Conservation (phyloP, 2,113 vertebrate genomes). For the Mobula hypostoma region DNA sequence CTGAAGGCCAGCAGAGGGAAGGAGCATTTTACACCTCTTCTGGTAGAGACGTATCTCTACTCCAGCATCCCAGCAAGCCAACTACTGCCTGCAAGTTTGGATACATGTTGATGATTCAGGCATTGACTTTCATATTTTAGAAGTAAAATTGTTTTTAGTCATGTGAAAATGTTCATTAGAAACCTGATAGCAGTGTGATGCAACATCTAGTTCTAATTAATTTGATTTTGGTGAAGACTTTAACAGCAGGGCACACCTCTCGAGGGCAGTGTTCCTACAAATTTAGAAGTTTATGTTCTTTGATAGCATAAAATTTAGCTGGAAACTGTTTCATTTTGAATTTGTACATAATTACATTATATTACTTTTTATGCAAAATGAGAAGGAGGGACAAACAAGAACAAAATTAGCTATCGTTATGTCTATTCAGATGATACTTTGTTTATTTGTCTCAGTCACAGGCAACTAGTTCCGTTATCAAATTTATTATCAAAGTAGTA, state of each 20-base stretch:
- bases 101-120: not conserved
- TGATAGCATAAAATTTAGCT: not conserved
- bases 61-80: not conserved
- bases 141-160: not conserved
- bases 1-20: too few relatives aligned
- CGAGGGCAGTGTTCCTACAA: not conserved
- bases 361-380: not conserved
- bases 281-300: not conserved
- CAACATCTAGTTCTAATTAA: not conserved
- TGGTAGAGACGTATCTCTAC: too few relatives aligned
- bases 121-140: not conserved
- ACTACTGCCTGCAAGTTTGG: not conserved
- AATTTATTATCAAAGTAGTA: not conserved
- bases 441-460: not conserved
- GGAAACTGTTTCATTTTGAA: not conserved
- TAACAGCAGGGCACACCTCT: not conserved
- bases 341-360: not conserved
- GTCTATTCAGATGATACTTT: too few relatives aligned
- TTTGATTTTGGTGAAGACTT: not conserved
- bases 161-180: not conserved
- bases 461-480: not conserved
- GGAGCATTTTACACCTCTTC: too few relatives aligned
- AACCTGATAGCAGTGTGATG: not conserved
- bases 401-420: not conserved
- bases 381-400: not conserved